phyloP scores from a whole-genome alignment of 2,113 vertebrate genomes.

The Orycteropus afer region DNA sequence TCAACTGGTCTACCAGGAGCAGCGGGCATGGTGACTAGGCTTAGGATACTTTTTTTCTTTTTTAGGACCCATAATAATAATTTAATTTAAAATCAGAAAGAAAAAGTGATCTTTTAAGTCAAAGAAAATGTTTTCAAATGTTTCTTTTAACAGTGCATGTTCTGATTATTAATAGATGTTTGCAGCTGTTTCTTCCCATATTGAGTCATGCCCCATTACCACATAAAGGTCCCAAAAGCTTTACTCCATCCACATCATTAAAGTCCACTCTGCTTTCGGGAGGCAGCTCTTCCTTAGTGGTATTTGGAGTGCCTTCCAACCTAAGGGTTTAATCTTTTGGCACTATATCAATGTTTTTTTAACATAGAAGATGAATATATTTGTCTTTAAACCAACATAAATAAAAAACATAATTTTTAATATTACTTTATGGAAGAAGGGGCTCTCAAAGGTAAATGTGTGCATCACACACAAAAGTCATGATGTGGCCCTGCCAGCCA shows the following conservation, averaged over 20 bases:
- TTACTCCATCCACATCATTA: too few species aligned
- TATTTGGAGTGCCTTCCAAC: too few species aligned
- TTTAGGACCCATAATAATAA: not conserved
- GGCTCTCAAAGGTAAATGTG: not conserved
- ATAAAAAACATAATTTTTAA: not conserved
- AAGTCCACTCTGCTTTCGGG: too few species aligned
- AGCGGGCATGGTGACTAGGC: not conserved
- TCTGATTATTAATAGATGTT: too few species aligned
- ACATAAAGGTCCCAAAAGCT: too few species aligned
- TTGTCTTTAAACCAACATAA: not conserved
- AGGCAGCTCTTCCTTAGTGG: too few species aligned
- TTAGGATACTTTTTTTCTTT: not conserved
- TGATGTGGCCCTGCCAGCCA: not conserved
- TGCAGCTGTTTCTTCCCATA: too few species aligned
- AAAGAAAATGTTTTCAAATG: conserved; percentile 17
- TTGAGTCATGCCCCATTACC: too few species aligned
- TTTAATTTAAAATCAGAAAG: conserved; percentile 27
- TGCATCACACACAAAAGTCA: too few species aligned
- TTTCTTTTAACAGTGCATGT: too few species aligned
- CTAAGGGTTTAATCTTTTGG: too few species aligned
- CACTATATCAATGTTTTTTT: too few species aligned
- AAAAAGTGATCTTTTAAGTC: not conserved
- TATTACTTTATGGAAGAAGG: not conserved
- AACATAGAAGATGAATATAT: not conserved
- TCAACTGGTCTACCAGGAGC: rapidly evolving